Evolutionary conservation across 2,888 invertebrate species (phyloP).

Genomic region (Strigamia maritima): DNA sequence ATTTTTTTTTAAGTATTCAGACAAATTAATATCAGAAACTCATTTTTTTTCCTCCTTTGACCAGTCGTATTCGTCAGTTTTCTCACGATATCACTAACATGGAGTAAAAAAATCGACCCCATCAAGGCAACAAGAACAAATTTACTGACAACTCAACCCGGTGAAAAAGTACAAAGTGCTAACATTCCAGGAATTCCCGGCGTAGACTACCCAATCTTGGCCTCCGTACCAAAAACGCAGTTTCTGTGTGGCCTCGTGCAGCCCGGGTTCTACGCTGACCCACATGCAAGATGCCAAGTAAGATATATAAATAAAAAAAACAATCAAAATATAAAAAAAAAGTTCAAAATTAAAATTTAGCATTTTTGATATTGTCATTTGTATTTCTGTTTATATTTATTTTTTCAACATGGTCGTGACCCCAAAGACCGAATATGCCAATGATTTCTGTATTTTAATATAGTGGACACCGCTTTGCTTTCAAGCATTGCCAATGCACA

Average conservation of each 20-base stretch:
- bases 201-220: constrained; percentile 8
- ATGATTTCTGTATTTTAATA: not conserved
- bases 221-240: not conserved
- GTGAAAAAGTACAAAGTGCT: not conserved
- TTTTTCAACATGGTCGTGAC: too few relatives aligned
- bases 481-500: not conserved
- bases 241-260: constrained; percentile 14
- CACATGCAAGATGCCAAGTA: constrained; percentile 27
- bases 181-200: constrained; percentile 21
- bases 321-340: not conserved
- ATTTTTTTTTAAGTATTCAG: not conserved
- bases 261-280: constrained; percentile 29
- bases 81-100: not conserved
- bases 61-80: not conserved
- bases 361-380: too few relatives aligned
- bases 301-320: not conserved
- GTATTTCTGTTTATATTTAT: too few relatives aligned
- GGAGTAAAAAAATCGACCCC: not conserved
- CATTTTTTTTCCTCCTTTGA: not conserved
- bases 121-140: not conserved
- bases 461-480: not conserved
- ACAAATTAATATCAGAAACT: not conserved
- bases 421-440: too few relatives aligned
- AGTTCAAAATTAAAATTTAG: not conserved
- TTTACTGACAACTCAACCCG: not conserved